Percentiles rank a stretch among this genome's conserved stretches.
phyloP scores from a whole-genome alignment of 2,888 invertebrate genomes.

The Dione juno region DNA sequence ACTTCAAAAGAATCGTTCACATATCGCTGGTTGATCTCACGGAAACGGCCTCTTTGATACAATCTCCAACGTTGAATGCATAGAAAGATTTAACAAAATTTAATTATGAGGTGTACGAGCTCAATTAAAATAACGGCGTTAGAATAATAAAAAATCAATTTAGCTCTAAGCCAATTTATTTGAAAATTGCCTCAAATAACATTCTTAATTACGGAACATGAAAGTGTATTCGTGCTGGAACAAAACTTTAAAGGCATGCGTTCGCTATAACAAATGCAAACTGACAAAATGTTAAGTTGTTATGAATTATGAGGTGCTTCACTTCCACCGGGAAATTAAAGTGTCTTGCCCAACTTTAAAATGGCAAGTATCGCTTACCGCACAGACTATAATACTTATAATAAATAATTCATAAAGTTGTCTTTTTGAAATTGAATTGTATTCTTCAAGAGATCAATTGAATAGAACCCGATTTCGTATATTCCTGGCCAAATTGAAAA shows the following conservation, averaged over 20 bases:
- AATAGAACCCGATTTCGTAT: constrained; percentile 35
- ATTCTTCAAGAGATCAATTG: constrained; percentile 50
- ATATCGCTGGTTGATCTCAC: constrained; percentile 27
- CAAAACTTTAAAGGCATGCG: constrained; percentile 68
- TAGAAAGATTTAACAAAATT: constrained; percentile 36
- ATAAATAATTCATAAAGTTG: constrained; percentile 69
- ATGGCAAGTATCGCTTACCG: constrained; percentile 67
- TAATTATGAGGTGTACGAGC: constrained; percentile 35
- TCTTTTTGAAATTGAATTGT: constrained; percentile 59
- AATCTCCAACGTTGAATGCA: constrained; percentile 29
- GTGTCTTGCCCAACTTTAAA: constrained; percentile 80
- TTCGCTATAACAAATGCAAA: constrained; percentile 71
- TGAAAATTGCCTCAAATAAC: constrained; percentile 52
- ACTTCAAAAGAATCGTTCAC: constrained; percentile 27
- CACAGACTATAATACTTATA: constrained; percentile 51
- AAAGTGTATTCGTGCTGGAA: constrained; percentile 58
- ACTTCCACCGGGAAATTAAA: constrained; percentile 79
- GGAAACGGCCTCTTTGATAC: constrained; percentile 36
- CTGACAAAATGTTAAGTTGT: constrained; percentile 82
- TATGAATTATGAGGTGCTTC: constrained; percentile 79
- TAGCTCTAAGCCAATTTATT: constrained; percentile 49
- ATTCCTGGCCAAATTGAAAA: constrained; percentile 44
- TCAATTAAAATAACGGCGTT: constrained; percentile 35
- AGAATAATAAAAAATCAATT: constrained; percentile 42
- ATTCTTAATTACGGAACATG: constrained; percentile 61